Base-by-base conservation (phyloP, 2,113 vertebrate species). In the Callithrix jacchus region DNA sequence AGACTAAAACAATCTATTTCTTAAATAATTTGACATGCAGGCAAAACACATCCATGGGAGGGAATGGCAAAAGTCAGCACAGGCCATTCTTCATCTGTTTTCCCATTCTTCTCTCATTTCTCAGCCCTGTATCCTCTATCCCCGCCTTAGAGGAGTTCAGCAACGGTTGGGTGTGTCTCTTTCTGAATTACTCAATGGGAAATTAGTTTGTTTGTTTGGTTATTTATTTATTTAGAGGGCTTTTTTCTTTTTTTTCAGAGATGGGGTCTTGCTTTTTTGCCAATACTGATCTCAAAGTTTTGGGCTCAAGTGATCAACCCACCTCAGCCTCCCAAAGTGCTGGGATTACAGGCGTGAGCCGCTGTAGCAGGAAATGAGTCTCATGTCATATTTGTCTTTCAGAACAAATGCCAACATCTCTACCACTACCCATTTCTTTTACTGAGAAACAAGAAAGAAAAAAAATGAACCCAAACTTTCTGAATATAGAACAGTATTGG, bases 161-260 rank as follows among this genome's bases (percentile, higher is more conserved):
- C 25, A 37, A 16, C 32, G 17, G 40, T 42, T 84, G 58, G 71
- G 89, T 82, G 76, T 89, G 83, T 64, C 58, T 64, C 25, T 30
- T 64, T 64, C 66, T 90, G 81, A 91, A 76, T 98, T 89, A 87
- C 54, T 93, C 92, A 80, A 9, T 71, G 45, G 35, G 64, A 90
- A 95, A 30, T 30, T 30, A 12, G 12, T 64, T 64, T 64, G 27
- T 61, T 27, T 25, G 10, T 61, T 4, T 61, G 4, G 23, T 58
- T 56, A 8, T 21, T 23, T 56, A 23, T 27, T 61, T 61, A 2
- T 64, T 64, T 30, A 12, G 2, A 64, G 58, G 58, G 27, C 58
- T 30, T 30, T 27, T 27, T 61, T 61, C 27, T 25, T 61, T 27
- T 61, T 27, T 13, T 64, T 61, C 5, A 64, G 58, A 30, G 27